Percentiles rank a stretch among this genome's conserved stretches.
phyloP scores from a whole-genome alignment of 2,888 invertebrate species.

The Linnaemya tessellans region DNA sequence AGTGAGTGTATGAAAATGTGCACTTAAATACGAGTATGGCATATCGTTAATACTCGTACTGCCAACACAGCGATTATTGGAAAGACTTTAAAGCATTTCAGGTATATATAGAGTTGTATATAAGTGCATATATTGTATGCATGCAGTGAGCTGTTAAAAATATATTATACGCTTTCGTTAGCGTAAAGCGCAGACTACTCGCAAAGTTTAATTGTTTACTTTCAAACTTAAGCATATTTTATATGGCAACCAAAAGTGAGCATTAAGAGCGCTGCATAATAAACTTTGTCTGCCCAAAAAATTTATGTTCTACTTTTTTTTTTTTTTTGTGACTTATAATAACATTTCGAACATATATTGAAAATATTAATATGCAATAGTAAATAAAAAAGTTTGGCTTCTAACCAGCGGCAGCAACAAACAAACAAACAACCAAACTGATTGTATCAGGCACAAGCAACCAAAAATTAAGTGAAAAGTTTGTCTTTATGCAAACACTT shows the following conservation, averaged over 20 bases:
- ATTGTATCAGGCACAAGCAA: background rate
- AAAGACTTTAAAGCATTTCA: background rate
- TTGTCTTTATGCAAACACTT: background rate
- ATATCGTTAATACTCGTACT: background rate
- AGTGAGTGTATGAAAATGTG: background rate
- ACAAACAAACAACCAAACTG: conserved; percentile 3
- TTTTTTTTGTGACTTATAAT: background rate
- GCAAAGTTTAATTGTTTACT: conserved; percentile 60
- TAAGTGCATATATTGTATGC: conserved; percentile 24
- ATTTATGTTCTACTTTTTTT: conserved; percentile 30
- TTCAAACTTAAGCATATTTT: conserved; percentile 59
- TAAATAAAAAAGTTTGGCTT: conserved; percentile 59
- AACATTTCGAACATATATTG: conserved; percentile 39
- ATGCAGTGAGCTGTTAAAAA: conserved; percentile 30
- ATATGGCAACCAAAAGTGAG: conserved; percentile 41
- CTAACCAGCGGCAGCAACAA: conserved; percentile 28
- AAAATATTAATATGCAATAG: conserved; percentile 58
- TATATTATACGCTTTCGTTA: conserved; percentile 47
- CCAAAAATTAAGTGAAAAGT: conserved; percentile 38
- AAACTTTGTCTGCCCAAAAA: conserved; percentile 49
- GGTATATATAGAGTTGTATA: background rate
- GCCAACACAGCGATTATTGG: background rate
- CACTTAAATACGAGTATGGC: background rate
- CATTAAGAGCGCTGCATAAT: background rate
- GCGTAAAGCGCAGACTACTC: conserved; percentile 15